These are phyloP conservation scores for Petrophora chlorosata DNA, from an alignment of 2,888 invertebrate genomes.

Conservation along the genomic window DNA sequence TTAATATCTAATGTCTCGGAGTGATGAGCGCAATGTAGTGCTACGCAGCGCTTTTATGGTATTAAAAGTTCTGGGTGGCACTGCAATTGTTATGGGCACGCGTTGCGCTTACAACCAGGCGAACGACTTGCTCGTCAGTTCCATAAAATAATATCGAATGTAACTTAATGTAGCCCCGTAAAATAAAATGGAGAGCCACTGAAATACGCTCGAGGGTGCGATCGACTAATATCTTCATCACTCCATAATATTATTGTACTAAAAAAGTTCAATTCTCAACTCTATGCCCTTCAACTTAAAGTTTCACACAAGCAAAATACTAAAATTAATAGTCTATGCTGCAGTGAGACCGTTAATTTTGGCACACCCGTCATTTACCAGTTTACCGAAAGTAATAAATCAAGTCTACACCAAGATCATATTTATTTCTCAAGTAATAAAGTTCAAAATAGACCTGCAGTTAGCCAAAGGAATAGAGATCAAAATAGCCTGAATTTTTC, in stretches of 20 bases:
- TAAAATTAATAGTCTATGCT: constrained; percentile 10
- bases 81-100: too few relatives aligned
- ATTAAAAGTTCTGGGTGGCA: too few relatives aligned
- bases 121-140: too few relatives aligned
- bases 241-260: background rate
- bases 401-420: constrained; percentile 9
- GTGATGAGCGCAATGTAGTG: too few relatives aligned
- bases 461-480: constrained; percentile 4
- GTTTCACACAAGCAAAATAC: background rate
- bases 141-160: background rate
- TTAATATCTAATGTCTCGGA: too few relatives aligned
- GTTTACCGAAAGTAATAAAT: background rate
- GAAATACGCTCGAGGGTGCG: constrained; percentile 21
- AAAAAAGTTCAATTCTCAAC: constrained; percentile 6
- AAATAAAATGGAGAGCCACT: background rate
- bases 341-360: constrained; percentile 30
- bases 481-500: background rate
- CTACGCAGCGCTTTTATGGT: too few relatives aligned
- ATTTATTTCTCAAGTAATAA: constrained; percentile 8
- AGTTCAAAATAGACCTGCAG: background rate
- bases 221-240: constrained; percentile 12
- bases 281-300: constrained; percentile 1
- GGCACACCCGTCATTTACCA: constrained; percentile 32
- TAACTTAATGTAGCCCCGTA: background rate
- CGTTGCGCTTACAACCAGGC: too few relatives aligned